Evolutionary conservation across 1,140 invertebrate genomes (phyloP).

Genomic region (Drosophila pectinifera): DNA sequence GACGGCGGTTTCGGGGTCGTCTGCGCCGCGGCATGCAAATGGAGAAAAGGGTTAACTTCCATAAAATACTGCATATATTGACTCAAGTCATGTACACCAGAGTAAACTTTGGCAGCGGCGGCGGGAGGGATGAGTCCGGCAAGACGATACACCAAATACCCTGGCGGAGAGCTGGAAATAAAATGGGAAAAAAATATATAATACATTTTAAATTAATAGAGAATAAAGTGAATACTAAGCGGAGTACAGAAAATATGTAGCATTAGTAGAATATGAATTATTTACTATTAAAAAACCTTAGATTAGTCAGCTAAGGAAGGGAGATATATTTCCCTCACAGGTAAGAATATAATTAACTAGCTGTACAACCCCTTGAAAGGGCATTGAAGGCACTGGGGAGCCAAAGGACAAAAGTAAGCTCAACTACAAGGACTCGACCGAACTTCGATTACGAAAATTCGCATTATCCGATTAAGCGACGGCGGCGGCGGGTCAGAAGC

Average conservation of each 20-base stretch:
- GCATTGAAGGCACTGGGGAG: not conserved
- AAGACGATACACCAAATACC: not conserved
- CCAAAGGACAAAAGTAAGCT: slow-evolving; percentile 2
- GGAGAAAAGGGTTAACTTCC: slow-evolving; percentile 73
- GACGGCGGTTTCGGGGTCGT: slow-evolving; percentile 23
- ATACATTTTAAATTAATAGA: too few relatives aligned
- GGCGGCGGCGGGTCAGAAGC: slow-evolving; percentile 28
- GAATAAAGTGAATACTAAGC: too few relatives aligned
- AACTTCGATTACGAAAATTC: slow-evolving; percentile 77
- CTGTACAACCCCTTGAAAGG: not conserved
- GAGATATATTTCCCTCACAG: too few relatives aligned
- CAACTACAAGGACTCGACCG: slow-evolving; percentile 66
- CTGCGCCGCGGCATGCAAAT: slow-evolving; percentile 59
- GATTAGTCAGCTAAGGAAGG: too few relatives aligned
- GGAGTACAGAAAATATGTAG: too few relatives aligned
- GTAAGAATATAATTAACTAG: not conserved
- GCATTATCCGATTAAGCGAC: slow-evolving; percentile 74
- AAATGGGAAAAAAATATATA: too few relatives aligned
- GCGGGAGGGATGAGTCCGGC: not conserved
- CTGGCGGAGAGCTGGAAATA: slow-evolving; percentile 1
- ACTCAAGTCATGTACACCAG: slow-evolving; percentile 79
- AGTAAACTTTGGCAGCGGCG: slow-evolving; percentile 9
- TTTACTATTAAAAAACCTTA: too few relatives aligned
- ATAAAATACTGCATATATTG: slow-evolving; percentile 79
- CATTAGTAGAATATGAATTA: too few relatives aligned